Evolutionary conservation across 2,113 vertebrate species (phyloP), one percentile per base, ranked within the genome.

Genomic region (Elanus axillaris): DNA sequence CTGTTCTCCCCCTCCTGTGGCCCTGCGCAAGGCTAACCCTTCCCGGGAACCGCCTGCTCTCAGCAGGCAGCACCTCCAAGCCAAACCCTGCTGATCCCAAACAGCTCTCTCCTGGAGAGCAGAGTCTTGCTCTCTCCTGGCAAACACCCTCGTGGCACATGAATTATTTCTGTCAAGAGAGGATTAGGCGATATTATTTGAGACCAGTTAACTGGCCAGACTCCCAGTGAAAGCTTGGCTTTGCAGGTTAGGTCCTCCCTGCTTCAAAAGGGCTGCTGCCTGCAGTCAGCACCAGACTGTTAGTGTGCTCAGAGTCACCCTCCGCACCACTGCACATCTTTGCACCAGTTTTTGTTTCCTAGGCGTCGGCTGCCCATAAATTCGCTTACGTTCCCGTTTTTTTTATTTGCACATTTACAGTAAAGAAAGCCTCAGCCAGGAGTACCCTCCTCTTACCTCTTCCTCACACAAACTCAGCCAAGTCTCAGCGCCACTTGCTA

Each of bases 331-430:
- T 15, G 88, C 78, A 34, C 66, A 26, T 42, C 86, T 80, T 52
- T 25, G 67, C 3, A 0, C 26, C 3, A 16, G 66, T 47, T 11
- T 62, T 88, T 27, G 26, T 56, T 88, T 89, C 83, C 52, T 21
- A 94, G 72, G 45, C 63, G 40, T 36, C 56, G 83, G 76, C 36
- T 80, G 89, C 66, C 95, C 75, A 80, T 62, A 76, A 93, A 94
- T 52, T 16, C 92, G 82, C 88, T 53, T 31, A 66, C 29, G 45
- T 42, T 52, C 53, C 36, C 25, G 26, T 0, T 36, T 52, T 47
- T n/a, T 62, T 25, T 4, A 38, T 90, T 68, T 91, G 55, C 72
- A 56, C 86, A 50, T 87, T 90, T 90, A 69, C 25, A 77, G 59
- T 16, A 38, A 59, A 68, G 38, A 63, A 84, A 59, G 34, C 52